Evolutionary conservation across 2,113 vertebrate species (phyloP), one percentile per base, ranked within the genome.

Genomic region (Ameiurus melas): DNA sequence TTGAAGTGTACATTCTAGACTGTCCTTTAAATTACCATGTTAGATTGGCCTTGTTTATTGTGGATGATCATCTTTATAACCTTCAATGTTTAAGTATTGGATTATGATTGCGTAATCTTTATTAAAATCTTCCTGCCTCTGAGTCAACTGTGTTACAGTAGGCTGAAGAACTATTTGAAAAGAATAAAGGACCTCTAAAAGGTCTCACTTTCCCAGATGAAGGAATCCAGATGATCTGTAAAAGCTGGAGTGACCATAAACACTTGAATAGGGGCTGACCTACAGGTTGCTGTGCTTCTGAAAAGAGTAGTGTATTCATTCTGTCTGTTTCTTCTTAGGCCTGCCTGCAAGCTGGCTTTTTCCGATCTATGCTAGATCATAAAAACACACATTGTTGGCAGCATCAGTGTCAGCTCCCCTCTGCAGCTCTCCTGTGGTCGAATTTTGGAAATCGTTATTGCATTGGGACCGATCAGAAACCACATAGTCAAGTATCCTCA

Each of bases 331-430:
- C n/a, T 27, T 20, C 10, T 55, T 73, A 82, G 39, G 85, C 39
- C 22, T 27, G 30, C 3, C 64, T 81, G 86, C 57, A 73, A n/a
- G 47, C 43, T 83, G 78, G 17, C 64, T 30, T 83, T 73, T 84
- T 87, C 60, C 33, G 25, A 62, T 75, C 57, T 22, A 77, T 51
- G 47, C 17, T 58, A 30, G n/a, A 82, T 66, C 33, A 60, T 85
- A 81, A 85, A 90, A 84, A 86, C 57, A 20, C 70, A 70, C 20
- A 88, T 80, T 75, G 16, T 85, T 89, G 87, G 87, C 85, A 85
- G 87, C 70, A 30, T 13, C 12, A 88, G 12, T 77, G 55, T 88
- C 81, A 88, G 79, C 89, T 89, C 53, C 82, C 33, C 68, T 22
- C 78, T 19, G 77, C 62, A 84, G 60, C 75, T 70, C 73, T 33